Evolutionary conservation across 2,888 invertebrate species (phyloP).

Genomic region (Rhamnusium bicolor): DNA sequence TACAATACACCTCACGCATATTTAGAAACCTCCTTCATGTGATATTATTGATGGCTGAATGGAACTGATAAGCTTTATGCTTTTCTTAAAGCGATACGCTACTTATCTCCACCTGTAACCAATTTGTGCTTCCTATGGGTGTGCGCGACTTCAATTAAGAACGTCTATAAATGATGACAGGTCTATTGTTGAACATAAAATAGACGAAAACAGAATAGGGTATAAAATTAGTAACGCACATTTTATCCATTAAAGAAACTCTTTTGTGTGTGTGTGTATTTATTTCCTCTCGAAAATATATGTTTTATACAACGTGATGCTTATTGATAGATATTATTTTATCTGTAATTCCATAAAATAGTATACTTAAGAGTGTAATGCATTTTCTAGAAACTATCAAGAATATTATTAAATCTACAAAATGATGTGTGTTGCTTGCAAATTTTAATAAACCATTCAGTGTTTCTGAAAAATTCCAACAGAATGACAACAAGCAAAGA

Average conservation of each 20-base stretch:
- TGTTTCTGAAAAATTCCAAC: too few species aligned
- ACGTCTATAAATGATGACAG: slow-evolving; percentile 27
- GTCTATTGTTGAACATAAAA: slow-evolving; percentile 29
- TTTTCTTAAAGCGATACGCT: slow-evolving; percentile 22
- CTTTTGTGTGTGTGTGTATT: neutral
- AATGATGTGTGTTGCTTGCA: too few species aligned
- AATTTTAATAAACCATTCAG: too few species aligned
- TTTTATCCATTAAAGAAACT: neutral
- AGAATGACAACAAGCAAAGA: too few species aligned
- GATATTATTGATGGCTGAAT: slow-evolving; percentile 22
- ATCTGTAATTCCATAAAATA: too few species aligned
- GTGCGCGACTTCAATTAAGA: slow-evolving; percentile 34
- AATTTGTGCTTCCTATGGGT: slow-evolving; percentile 31
- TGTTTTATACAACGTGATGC: too few species aligned
- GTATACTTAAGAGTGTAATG: too few species aligned
- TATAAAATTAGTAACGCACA: slow-evolving; percentile 27
- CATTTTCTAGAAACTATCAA: too few species aligned
- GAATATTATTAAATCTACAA: too few species aligned
- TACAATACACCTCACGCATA: neutral
- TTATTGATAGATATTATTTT: too few species aligned
- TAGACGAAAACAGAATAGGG: slow-evolving; percentile 30
- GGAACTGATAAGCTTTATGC: slow-evolving; percentile 27
- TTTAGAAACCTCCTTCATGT: neutral
- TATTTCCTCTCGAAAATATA: neutral
- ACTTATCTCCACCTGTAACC: slow-evolving; percentile 42